Evolutionary conservation across 2,113 vertebrate species (phyloP).

Genomic region (Campylomormyrus numenius): DNA sequence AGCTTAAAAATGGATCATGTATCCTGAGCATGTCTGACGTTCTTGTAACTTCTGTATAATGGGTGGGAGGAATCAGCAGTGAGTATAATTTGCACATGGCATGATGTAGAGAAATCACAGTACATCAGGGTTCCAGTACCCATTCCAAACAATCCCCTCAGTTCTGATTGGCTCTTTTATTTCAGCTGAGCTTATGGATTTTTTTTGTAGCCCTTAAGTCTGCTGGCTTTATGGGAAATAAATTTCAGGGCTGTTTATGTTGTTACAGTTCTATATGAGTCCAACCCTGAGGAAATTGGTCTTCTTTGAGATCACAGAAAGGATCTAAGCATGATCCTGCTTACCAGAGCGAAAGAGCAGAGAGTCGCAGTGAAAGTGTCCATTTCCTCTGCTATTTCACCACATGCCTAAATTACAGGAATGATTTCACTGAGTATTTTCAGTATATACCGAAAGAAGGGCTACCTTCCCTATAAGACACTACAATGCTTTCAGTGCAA

Average conservation of each 20-base stretch:
- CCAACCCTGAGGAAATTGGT: neutral
- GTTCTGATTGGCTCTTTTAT: neutral
- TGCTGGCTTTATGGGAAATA: neutral
- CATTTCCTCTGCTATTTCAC: neutral
- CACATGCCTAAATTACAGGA: neutral
- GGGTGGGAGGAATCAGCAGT: neutral
- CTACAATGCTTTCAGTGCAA: neutral
- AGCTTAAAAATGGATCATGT: neutral
- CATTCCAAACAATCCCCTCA: neutral
- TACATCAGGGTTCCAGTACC: neutral
- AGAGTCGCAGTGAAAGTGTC: neutral
- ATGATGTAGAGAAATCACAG: neutral
- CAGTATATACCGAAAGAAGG: neutral
- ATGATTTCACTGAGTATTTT: neutral
- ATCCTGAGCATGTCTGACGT: neutral
- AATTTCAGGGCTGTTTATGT: neutral
- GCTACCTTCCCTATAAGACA: neutral
- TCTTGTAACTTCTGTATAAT: neutral
- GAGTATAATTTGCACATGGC: neutral
- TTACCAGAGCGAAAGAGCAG: neutral
- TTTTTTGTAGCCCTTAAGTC: neutral
- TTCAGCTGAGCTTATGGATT: neutral
- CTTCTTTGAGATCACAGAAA: neutral
- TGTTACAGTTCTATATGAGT: neutral
- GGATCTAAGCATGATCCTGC: neutral